A percentile compares a stretch with the other conserved stretches of the same genome.
Conservation (phyloP, 2,797 vertebrate species). For the Poecilia wingei region DNA sequence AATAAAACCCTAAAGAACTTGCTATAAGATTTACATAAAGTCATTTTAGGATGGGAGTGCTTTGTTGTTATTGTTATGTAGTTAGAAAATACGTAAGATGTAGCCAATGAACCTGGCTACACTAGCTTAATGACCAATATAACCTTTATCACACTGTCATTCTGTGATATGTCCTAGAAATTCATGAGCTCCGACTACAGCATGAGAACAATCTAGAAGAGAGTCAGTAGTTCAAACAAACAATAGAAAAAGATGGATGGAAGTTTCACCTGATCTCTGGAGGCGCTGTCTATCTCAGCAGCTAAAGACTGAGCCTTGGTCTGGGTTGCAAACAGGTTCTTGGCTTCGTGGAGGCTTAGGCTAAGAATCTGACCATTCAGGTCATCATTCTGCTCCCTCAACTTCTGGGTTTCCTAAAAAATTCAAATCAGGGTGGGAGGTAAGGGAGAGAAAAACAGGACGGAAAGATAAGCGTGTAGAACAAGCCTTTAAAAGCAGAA, state of each 20-base stretch:
- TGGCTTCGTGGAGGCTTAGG: conserved; percentile 94
- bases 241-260: neutral
- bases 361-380: conserved; percentile 96
- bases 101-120: neutral
- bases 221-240: neutral
- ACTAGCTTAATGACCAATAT: neutral
- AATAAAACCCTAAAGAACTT: neutral
- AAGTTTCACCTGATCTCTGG: conserved; percentile 88
- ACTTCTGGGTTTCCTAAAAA: conserved; percentile 91
- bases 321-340: conserved; percentile 93
- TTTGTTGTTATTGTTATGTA: neutral
- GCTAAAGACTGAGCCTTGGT: conserved; percentile 97
- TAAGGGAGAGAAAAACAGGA: conserved; percentile 1
- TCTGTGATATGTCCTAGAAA: conserved; percentile 25
- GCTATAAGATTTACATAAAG: neutral
- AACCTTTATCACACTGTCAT: conserved; percentile 16
- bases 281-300: conserved; percentile 95
- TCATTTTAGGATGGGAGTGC: neutral
- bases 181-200: neutral
- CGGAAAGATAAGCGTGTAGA: conserved; percentile 4
- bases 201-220: neutral
- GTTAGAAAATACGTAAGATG: conserved; percentile 11
- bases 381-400: conserved; percentile 95
- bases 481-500: neutral
- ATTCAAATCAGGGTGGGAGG: neutral